Base-by-base conservation (phyloP, 2,888 invertebrate genomes). In the Andrena camellia region DNA sequence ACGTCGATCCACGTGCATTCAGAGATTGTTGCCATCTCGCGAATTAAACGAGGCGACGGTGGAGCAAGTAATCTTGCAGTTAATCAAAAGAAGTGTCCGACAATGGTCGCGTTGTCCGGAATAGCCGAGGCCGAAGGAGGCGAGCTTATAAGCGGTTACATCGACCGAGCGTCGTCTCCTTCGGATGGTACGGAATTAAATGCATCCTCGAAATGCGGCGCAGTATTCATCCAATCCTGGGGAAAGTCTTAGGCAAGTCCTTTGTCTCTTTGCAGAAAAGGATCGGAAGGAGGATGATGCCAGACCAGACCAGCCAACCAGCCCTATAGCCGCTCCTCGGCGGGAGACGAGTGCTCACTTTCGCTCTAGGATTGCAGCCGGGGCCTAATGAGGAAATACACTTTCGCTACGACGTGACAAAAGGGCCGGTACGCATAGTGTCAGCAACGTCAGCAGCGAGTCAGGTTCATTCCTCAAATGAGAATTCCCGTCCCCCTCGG, bases 381-480 rank as follows among this genome's bases (percentile, higher is more conserved):
- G 64, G 66, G 52, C 82, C 88, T 89, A 89, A 89, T 88, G 89
- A 89, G 90, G 77, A 81, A 90, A 90, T 85, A 89, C 87, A 90
- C 89, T 90, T 89, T 88, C 83, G 84, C 76, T 78, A 74, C 76
- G 78, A 88, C 88, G 87, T 89, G 90, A 88, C 89, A 84, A 88
- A 90, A 90, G 87, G 80, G 69, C 84, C 82, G 77, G 63, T 72
- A 73, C 78, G 76, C 74, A 71, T 82, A 69, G 74, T 75, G 80
- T 80, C 75, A 82, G 86, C 89, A 78, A 69, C 78, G 84, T 89
- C 89, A 89, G 86, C 88, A 86, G 54, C 59, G 81, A 80, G 81
- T 78, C 87, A 81, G 86, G 74, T 81, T 88, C 89, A 88, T 90
- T 91, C 90, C 86, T 90, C 87, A 90, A 91, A 91, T 91, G 91